Percentiles rank a stretch among this genome's conserved stretches.
Evolutionary conservation across 2,888 invertebrate species (phyloP).

Genomic region (Rhogogaster chlorosoma): DNA sequence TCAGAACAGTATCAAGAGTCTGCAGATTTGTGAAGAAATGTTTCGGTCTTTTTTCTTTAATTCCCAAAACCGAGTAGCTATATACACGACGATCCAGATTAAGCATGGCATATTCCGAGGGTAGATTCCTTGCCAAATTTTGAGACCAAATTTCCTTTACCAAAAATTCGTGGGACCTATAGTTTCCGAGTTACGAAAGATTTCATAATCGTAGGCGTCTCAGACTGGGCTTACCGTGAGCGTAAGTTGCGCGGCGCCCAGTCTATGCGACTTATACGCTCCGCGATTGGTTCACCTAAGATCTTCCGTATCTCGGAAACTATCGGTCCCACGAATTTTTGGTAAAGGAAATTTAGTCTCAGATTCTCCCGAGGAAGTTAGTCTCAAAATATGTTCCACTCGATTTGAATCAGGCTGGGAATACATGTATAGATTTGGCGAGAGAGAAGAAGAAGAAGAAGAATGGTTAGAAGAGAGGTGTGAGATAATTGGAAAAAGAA

Average conservation of each 20-base stretch:
- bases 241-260: too few relatives aligned
- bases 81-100: background rate
- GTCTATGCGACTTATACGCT: background rate
- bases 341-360: too few relatives aligned
- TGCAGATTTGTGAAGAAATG: background rate
- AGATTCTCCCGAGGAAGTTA: too few relatives aligned
- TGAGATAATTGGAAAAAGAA: background rate
- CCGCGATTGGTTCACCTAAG: too few relatives aligned
- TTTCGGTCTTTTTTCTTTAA: background rate
- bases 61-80: background rate
- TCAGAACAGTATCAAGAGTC: background rate
- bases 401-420: too few relatives aligned
- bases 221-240: too few relatives aligned
- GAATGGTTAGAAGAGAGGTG: background rate
- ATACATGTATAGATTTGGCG: background rate
- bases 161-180: background rate
- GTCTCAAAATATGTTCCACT: too few relatives aligned
- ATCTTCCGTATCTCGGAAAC: too few relatives aligned
- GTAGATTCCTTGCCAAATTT: background rate
- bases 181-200: too few relatives aligned
- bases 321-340: too few relatives aligned
- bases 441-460: background rate
- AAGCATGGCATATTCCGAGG: background rate
- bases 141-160: background rate
- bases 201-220: too few relatives aligned